Conservation (phyloP, 2,797 vertebrate species). For the Argya squamiceps region DNA sequence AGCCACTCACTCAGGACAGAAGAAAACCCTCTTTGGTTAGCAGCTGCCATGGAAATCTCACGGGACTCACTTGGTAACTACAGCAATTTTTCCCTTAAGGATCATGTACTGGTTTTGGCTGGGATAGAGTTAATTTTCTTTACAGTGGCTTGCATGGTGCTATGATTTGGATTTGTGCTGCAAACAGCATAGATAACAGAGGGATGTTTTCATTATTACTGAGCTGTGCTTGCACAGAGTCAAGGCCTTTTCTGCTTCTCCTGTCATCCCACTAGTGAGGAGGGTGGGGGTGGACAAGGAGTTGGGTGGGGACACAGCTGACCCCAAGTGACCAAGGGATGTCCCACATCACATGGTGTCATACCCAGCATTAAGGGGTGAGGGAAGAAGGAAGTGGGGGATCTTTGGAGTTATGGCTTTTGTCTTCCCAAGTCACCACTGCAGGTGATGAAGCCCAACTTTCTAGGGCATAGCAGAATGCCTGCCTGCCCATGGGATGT, state of each 20-base stretch:
- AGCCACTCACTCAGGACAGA: neutral
- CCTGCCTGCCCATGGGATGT: accelerated
- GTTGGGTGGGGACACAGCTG: neutral
- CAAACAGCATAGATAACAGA: neutral
- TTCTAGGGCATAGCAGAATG: neutral
- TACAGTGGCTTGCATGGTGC: neutral
- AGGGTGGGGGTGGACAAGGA: neutral
- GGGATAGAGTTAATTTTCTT: neutral
- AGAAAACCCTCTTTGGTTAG: neutral
- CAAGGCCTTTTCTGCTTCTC: neutral
- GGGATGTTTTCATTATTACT: neutral
- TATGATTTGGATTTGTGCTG: neutral
- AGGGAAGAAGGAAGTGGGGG: neutral
- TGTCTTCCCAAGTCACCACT: neutral
- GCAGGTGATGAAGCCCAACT: accelerated
- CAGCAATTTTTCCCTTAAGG: neutral
- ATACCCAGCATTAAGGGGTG: neutral
- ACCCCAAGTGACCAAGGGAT: accelerated
- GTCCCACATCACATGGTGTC: accelerated
- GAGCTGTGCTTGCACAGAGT: neutral
- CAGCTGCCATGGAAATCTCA: neutral
- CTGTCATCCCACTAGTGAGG: accelerated
- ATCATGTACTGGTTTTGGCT: neutral
- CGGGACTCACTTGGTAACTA: neutral
- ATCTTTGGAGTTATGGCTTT: accelerated